Evolutionary conservation across 2,797 vertebrate species (phyloP).

Genomic region (Zalophus californianus): DNA sequence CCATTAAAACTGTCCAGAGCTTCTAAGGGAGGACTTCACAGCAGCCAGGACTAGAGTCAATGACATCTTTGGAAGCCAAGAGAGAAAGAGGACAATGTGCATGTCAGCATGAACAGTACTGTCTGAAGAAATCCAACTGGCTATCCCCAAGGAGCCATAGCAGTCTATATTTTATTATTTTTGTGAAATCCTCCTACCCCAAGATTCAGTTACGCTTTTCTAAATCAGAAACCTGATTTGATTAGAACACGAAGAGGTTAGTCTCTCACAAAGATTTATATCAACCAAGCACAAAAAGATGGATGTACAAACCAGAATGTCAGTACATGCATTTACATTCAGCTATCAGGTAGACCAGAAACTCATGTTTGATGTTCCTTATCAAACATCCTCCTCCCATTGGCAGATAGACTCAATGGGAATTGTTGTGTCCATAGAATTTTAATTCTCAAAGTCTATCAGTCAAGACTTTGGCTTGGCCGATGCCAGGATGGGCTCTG

Average conservation of each 20-base stretch:
- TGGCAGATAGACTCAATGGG: neutral
- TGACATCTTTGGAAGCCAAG: neutral
- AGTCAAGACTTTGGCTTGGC: neutral
- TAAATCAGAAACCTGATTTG: slow-evolving; percentile 17
- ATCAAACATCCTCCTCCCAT: neutral
- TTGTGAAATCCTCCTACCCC: neutral
- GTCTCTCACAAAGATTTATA: neutral
- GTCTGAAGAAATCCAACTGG: neutral
- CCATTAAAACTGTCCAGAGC: neutral
- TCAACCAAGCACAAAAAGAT: neutral
- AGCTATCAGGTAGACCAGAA: neutral
- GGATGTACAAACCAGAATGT: neutral
- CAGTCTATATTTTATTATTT: neutral
- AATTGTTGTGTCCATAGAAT: neutral
- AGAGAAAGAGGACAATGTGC: neutral
- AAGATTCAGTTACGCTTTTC: neutral
- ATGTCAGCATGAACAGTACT: rapidly evolving
- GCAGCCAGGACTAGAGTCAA: neutral
- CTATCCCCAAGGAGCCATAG: neutral
- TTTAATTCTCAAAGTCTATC: neutral
- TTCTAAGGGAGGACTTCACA: neutral
- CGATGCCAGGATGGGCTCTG: neutral
- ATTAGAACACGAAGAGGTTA: neutral
- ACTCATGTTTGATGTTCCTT: neutral
- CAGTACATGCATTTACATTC: neutral